Evolutionary conservation across 2,888 invertebrate genomes (phyloP).

Genomic region (Apodemia duryi): DNA sequence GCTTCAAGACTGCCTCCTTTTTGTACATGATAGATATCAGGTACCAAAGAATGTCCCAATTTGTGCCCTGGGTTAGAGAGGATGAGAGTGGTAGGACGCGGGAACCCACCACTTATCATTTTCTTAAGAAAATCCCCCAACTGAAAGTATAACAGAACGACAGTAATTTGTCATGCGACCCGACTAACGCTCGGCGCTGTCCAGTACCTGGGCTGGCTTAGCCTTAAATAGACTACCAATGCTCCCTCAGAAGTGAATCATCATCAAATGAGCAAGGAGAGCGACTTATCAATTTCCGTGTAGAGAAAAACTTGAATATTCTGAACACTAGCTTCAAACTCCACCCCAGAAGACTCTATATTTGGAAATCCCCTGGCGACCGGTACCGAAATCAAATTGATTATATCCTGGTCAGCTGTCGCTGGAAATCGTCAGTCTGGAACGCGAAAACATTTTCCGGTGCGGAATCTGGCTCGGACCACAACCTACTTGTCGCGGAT

Average conservation of each 20-base stretch:
- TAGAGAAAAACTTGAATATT: not conserved
- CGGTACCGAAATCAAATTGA: not conserved
- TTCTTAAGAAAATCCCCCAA: too few species aligned
- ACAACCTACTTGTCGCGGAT: not conserved
- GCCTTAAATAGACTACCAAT: too few species aligned
- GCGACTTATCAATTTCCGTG: not conserved
- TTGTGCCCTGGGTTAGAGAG: too few species aligned
- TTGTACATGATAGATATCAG: too few species aligned
- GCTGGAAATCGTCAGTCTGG: not conserved
- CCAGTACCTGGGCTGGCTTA: too few species aligned
- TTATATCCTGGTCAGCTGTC: not conserved
- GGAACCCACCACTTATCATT: too few species aligned
- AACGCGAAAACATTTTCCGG: not conserved
- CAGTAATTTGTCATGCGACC: slow-evolving; percentile 17
- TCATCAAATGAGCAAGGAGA: not conserved
- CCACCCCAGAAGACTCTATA: too few species aligned
- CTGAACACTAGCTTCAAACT: not conserved
- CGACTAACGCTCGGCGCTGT: not conserved
- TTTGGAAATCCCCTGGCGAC: not conserved
- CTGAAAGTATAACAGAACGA: not conserved
- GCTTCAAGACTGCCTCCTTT: too few species aligned
- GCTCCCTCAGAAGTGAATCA: not conserved
- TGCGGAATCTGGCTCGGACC: not conserved
- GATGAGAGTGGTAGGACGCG: too few species aligned
- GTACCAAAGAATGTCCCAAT: too few species aligned